A percentile compares a stretch with the other conserved stretches of the same genome.
Evolutionary conservation across 2,113 vertebrate species (phyloP).

Genomic region (Heterochromis multidens): DNA sequence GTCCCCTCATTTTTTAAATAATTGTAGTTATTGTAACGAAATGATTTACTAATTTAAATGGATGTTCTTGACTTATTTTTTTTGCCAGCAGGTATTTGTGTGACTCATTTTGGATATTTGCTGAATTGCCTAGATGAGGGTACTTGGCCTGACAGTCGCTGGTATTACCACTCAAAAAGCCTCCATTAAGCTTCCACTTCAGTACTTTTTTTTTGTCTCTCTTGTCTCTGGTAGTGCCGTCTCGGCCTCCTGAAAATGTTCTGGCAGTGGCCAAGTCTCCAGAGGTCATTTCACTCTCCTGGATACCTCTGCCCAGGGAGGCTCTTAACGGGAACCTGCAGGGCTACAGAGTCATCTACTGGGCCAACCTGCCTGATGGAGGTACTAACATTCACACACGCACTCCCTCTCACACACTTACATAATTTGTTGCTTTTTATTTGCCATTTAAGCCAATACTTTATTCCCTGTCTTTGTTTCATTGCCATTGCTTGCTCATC

Average conservation of each 20-base stretch:
- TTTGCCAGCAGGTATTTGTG: neutral
- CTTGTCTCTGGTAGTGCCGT: slow-evolving; percentile 82
- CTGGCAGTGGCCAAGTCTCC: slow-evolving; percentile 94
- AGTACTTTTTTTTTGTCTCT: neutral
- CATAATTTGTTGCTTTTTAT: neutral
- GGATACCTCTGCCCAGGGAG: slow-evolving; percentile 91
- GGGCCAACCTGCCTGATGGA: slow-evolving; percentile 97
- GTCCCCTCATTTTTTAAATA: neutral
- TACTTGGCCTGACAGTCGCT: neutral
- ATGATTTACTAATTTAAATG: neutral
- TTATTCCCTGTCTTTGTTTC: neutral
- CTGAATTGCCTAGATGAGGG: neutral
- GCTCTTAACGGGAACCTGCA: slow-evolving; percentile 95
- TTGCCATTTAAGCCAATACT: neutral
- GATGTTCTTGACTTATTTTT: neutral
- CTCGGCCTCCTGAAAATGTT: slow-evolving; percentile 92
- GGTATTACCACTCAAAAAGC: neutral
- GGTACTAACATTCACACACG: slow-evolving; percentile 68
- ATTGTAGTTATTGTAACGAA: neutral
- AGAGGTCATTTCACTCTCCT: slow-evolving; percentile 94
- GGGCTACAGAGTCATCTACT: slow-evolving; percentile 97
- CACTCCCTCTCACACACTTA: neutral
- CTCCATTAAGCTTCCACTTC: neutral
- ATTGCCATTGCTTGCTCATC: neutral
- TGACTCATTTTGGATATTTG: neutral